A percentile compares a stretch with the other conserved stretches of the same genome.
phyloP scores from a whole-genome alignment of 2,888 invertebrate species.

The Dicranocentrus wangi region DNA sequence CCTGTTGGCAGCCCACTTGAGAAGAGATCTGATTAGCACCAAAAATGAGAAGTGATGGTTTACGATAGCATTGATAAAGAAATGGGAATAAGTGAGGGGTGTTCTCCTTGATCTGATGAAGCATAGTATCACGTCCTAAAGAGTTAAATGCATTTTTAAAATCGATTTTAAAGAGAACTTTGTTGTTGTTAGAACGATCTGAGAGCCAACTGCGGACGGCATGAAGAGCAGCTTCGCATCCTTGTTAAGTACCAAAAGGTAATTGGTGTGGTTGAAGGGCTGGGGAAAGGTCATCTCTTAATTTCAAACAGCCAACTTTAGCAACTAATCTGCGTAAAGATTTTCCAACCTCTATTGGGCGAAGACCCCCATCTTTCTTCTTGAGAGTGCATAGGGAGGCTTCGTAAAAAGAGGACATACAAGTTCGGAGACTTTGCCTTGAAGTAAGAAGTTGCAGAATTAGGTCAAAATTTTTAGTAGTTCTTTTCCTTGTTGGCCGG shows the following conservation, averaged over 20 bases:
- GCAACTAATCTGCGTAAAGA: conserved; percentile 17
- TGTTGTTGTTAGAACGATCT: background rate
- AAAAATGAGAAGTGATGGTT: conserved; percentile 23
- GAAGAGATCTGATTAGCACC: background rate
- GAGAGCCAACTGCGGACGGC: background rate
- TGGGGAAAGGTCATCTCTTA: background rate
- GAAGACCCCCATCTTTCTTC: conserved; percentile 40
- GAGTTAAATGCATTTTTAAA: conserved; percentile 7
- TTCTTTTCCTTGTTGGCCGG: background rate
- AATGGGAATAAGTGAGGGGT: background rate
- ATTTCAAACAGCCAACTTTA: background rate
- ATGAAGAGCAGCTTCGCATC: conserved; percentile 1
- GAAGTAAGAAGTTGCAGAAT: background rate
- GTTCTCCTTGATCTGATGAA: background rate
- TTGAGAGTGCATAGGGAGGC: conserved; percentile 22
- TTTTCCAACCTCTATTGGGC: conserved; percentile 29
- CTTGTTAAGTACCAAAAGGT: background rate
- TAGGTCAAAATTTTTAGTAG: background rate
- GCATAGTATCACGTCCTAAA: background rate
- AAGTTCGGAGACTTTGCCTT: background rate
- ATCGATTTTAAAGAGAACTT: background rate
- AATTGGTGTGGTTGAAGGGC: background rate
- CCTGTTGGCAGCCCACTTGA: conserved; percentile 23
- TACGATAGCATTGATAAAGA: conserved; percentile 13
- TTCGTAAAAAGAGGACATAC: conserved; percentile 9